phyloP scores from a whole-genome alignment of 2,797 vertebrate species.

The Pteropus rufus region DNA sequence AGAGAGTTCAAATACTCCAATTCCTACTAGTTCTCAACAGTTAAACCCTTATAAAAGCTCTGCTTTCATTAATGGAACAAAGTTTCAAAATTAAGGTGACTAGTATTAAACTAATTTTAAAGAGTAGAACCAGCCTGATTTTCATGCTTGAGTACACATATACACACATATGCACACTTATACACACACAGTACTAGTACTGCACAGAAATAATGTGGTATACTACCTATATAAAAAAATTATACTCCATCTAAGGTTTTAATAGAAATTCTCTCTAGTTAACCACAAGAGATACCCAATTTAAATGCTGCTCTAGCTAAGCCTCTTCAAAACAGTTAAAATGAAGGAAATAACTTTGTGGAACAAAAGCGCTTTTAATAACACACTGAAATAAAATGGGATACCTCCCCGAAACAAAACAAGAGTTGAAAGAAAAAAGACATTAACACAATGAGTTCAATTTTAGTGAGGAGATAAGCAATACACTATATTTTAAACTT shows the following conservation, averaged over 20 bases:
- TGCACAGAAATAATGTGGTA: not conserved
- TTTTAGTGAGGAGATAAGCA: slow-evolving; percentile 68
- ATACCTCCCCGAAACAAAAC: slow-evolving; percentile 28
- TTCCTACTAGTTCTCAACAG: not conserved
- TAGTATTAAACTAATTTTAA: not conserved
- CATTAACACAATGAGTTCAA: slow-evolving; percentile 72
- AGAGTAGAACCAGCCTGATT: not conserved
- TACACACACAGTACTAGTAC: not conserved
- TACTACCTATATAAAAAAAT: not conserved
- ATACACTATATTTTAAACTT: slow-evolving; percentile 84
- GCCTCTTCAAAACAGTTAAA: slow-evolving; percentile 18
- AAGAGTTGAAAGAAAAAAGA: slow-evolving; percentile 58
- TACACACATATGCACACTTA: not conserved
- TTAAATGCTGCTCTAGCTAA: not conserved
- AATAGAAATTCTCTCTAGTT: not conserved
- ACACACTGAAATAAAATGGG: slow-evolving; percentile 19
- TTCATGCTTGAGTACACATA: not conserved
- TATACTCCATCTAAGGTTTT: not conserved
- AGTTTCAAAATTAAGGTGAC: not conserved
- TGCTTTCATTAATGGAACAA: slow-evolving; percentile 1
- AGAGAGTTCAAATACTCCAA: not conserved
- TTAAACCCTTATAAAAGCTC: not conserved
- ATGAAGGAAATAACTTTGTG: slow-evolving; percentile 31
- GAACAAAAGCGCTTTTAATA: slow-evolving; percentile 44
- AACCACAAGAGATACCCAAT: not conserved